Conservation (phyloP, 2,888 invertebrate genomes). For the Volucella inflata region DNA sequence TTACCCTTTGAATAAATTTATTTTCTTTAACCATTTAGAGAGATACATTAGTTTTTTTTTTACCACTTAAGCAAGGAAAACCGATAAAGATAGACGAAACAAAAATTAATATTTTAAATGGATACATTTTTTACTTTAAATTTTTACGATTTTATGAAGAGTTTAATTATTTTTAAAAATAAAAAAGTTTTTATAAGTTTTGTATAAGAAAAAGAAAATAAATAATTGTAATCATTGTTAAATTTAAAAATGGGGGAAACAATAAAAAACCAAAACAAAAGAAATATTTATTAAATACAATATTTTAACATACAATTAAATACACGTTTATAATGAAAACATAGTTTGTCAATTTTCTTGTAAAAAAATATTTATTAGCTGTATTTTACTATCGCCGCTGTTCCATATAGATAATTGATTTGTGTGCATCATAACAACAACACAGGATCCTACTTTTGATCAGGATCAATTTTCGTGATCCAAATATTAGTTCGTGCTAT, state of each 20-base stretch:
- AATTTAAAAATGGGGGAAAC: constrained; percentile 1
- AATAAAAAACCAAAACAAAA: constrained; percentile 9
- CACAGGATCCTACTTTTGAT: no score
- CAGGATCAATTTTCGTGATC: no score
- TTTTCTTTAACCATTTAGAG: constrained; percentile 24
- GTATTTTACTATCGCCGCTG: no score
- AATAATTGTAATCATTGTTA: constrained; percentile 23
- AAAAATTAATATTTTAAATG: no score
- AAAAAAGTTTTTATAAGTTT: background rate
- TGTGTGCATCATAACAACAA: no score
- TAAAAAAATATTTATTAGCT: no score
- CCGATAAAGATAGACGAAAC: background rate
- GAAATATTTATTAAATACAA: constrained; percentile 59
- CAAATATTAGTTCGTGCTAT: no score
- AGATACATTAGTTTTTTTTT: constrained; percentile 26
- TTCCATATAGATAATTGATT: no score
- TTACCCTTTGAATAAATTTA: constrained; percentile 14
- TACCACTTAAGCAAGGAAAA: constrained; percentile 8
- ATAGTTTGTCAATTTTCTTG: constrained; percentile 3
- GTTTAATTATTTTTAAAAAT: constrained; percentile 26
- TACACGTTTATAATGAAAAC: constrained; percentile 70
- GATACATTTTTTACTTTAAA: background rate
- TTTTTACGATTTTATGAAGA: constrained; percentile 13
- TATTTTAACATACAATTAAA: constrained; percentile 64
- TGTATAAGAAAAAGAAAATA: background rate